Evolutionary conservation across 2,113 vertebrate genomes (phyloP).

Genomic region (Sus scrofa): DNA sequence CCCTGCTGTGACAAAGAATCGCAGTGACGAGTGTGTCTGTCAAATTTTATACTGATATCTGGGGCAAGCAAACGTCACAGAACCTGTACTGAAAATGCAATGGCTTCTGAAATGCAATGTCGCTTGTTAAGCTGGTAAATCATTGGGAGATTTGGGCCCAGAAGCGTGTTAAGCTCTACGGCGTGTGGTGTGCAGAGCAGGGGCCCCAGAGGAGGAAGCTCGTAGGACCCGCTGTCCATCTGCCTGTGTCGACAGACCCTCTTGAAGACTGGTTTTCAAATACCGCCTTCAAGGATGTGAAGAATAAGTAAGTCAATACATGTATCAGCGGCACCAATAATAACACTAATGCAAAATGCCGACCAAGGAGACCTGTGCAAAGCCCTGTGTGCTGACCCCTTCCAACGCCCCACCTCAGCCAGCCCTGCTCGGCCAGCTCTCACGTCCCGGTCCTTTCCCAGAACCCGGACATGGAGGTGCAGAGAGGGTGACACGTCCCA

Average conservation of each 20-base stretch:
- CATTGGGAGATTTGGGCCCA: neutral
- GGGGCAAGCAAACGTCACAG: neutral
- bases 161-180: neutral
- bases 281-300: neutral
- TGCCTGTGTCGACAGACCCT: neutral
- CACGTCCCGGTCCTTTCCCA: neutral
- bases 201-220: neutral
- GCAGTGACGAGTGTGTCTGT: too few species aligned
- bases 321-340: neutral
- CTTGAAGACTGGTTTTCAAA: neutral
- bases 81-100: neutral
- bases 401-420: fast-evolving
- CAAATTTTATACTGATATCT: neutral
- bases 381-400: neutral
- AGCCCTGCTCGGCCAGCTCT: neutral
- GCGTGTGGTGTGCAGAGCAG: neutral
- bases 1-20: neutral
- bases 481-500: neutral
- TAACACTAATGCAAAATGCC: neutral
- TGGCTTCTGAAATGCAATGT: neutral
- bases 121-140: neutral
- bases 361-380: neutral
- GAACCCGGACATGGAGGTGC: neutral
- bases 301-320: neutral
- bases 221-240: neutral